Evolutionary conservation across 2,888 invertebrate genomes (phyloP).

Genomic region (Morpho helenor): DNA sequence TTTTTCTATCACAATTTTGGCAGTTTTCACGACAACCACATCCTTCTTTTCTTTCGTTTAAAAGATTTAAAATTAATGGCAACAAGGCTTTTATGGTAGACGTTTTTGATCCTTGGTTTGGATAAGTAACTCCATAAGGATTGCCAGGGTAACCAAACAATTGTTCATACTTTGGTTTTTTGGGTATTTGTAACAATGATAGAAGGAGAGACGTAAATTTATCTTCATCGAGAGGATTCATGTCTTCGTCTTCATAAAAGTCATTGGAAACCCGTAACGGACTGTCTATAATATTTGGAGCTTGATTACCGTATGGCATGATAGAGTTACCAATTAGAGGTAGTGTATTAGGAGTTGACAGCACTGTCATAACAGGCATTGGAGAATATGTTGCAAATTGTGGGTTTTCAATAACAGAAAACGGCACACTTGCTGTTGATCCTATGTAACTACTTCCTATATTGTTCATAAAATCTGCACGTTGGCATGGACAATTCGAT

Average conservation of each 20-base stretch:
- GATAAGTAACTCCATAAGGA: conserved; percentile 7
- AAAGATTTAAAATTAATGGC: conserved; percentile 55
- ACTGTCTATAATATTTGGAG: conserved; percentile 24
- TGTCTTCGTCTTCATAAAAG: conserved; percentile 7
- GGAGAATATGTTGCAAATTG: conserved; percentile 11
- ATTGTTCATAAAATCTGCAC: conserved; percentile 8
- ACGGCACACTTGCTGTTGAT: conserved; percentile 6
- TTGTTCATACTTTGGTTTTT: conserved; percentile 21
- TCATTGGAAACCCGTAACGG: conserved; percentile 13
- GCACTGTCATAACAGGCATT: conserved; percentile 10
- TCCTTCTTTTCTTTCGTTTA: conserved; percentile 47
- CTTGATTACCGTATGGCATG: conserved; percentile 18
- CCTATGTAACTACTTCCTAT: conserved; percentile 10
- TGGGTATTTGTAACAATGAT: conserved; percentile 22
- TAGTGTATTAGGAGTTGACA: conserved; percentile 21
- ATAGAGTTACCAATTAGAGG: conserved; percentile 18
- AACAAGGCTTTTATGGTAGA: conserved; percentile 51
- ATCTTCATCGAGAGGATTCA: conserved; percentile 6
- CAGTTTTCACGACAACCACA: conserved; percentile 36
- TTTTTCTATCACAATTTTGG: conserved; percentile 23
- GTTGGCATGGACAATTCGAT: conserved; percentile 9
- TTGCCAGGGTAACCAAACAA: conserved; percentile 5
- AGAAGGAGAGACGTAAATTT: conserved; percentile 27
- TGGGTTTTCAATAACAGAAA: conserved; percentile 10
- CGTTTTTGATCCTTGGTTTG: conserved; percentile 36